Evolutionary conservation across 2,113 vertebrate genomes (phyloP), one percentile per base, ranked within the genome.

Genomic region (Peromyscus californicus): DNA sequence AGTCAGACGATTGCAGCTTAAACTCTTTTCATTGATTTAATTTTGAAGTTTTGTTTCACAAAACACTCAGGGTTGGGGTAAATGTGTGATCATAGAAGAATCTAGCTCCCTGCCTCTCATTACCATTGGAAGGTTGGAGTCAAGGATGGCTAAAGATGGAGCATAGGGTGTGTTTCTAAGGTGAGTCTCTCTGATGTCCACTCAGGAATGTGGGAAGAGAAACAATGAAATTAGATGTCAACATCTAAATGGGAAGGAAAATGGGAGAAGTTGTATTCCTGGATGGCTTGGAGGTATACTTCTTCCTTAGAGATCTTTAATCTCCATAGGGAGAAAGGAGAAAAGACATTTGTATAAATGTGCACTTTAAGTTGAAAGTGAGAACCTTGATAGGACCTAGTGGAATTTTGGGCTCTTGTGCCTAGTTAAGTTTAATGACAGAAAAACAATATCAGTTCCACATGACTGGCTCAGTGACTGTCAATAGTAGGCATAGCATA

Each of bases 21-120:
- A 26, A 10, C 5, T 90, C 87, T 11, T 83, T 54, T 75, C 16
- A 7, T 67, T 63, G 48, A 22, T 70, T 91, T 84, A 72, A 79
- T 89, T 91, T 39, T 51, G 70, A 96, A 97, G 26, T 22, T 48
- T 88, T 88, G 26, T n/a, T 51, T 90, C 36, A 90, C 80, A 84
- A 59, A n/a, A 24, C 42, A 90, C 12, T 79, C 54, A 78, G 45
- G 74, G 11, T 85, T 96, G 39, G 85, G 83, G 57, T 29, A 96
- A 87, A 78, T 2, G 1, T 61, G 5, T 54, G 24, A 31, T 57
- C 42, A 26, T 75, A 10, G 69, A 75, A 19, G 19, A 93, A 75
- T 24, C 7, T 48, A 91, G 45, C 4, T 84, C 21, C 8, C 5
- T 36, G 1, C 17, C 45, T 89, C 1, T 63, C 22, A 21, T 42